Percentiles rank a stretch among this genome's conserved stretches.
These are phyloP conservation scores for Andricus quercusramuli DNA, from an alignment of 2,888 invertebrate species.

Conservation along the genomic window DNA sequence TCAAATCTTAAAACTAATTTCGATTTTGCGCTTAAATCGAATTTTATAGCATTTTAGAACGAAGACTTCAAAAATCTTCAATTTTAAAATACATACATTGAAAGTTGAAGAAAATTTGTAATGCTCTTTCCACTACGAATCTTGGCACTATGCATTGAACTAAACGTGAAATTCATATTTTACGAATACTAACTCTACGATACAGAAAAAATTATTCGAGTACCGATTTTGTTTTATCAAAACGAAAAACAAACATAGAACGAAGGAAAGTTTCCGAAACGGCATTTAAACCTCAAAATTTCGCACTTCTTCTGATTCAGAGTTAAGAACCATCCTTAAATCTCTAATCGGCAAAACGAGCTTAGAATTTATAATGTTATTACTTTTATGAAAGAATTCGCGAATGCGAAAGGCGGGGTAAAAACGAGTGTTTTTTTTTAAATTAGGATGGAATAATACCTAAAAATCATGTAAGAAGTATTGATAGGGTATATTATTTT, in stretches of 20 bases:
- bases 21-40: background rate
- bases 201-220: background rate
- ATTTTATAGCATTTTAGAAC: background rate
- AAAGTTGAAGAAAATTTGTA: background rate
- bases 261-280: constrained; percentile 25
- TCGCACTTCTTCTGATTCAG: constrained; percentile 4
- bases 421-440: constrained; percentile 34
- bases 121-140: background rate
- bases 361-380: constrained; percentile 40
- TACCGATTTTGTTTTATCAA: constrained; percentile 23
- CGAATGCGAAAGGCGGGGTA: background rate
- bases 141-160: constrained; percentile 8
- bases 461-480: constrained; percentile 33
- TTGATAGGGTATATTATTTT: constrained; percentile 10
- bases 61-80: constrained; percentile 1
- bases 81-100: background rate
- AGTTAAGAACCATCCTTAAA: constrained; percentile 8
- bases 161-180: background rate
- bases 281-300: constrained; percentile 17
- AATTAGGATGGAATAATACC: constrained; percentile 39
- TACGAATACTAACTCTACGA: background rate
- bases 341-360: constrained; percentile 38
- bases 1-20: background rate
- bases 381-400: constrained; percentile 30
- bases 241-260: background rate